These are phyloP conservation scores for Apodemia mormo DNA, from an alignment of 2,888 invertebrate species.

Conservation along the genomic window DNA sequence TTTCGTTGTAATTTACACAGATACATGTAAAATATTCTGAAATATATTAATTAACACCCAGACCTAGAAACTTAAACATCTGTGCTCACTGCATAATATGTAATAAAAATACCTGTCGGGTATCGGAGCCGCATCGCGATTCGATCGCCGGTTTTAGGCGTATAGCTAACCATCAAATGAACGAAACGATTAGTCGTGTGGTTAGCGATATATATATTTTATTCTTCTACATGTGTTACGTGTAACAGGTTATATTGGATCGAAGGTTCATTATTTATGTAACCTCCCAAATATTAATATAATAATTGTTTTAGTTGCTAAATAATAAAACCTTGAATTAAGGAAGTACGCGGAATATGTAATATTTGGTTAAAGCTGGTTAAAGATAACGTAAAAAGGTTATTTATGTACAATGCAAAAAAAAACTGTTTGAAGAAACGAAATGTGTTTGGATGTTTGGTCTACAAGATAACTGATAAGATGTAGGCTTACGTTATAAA, in stretches of 20 bases:
- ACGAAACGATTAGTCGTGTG: no score
- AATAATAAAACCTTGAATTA: slow-evolving; percentile 7
- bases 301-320: neutral
- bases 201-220: neutral
- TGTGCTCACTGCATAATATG: no score
- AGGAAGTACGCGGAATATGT: neutral
- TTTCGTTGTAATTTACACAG: no score
- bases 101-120: no score
- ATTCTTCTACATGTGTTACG: neutral
- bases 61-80: no score
- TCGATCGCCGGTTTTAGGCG: no score
- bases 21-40: no score
- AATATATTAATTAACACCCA: no score
- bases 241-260: no score
- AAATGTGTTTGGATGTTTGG: slow-evolving; percentile 32
- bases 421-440: slow-evolving; percentile 27
- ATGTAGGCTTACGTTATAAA: neutral
- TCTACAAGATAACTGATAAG: slow-evolving; percentile 18
- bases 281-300: neutral
- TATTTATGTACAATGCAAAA: slow-evolving; percentile 1
- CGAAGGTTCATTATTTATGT: slow-evolving; percentile 2
- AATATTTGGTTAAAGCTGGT: neutral
- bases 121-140: no score
- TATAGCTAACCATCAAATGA: no score
- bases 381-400: slow-evolving; percentile 5